A percentile compares a stretch with the other conserved stretches of the same genome.
phyloP scores from a whole-genome alignment of 30 jellyfish, hydroid and myxozoan species.

The Calvadosia cruxmelitensis region DNA sequence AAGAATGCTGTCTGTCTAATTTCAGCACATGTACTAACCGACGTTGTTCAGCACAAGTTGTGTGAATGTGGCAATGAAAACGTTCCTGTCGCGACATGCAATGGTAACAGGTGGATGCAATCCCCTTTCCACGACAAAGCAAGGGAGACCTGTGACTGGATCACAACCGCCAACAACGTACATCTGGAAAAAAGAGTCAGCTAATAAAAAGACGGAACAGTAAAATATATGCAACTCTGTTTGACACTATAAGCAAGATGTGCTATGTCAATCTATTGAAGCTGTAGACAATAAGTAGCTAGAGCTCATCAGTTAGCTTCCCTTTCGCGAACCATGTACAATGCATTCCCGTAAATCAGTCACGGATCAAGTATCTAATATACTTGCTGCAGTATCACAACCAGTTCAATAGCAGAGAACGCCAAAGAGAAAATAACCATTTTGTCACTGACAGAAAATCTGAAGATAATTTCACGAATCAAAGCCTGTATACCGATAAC shows the following conservation, averaged over 20 bases:
- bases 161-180: conserved; percentile 14
- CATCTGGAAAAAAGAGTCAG: conserved; percentile 7
- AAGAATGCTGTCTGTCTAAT: too few species aligned
- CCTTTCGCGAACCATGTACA: too few species aligned
- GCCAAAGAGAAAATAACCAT: too few species aligned
- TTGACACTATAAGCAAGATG: background rate
- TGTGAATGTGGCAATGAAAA: conserved; percentile 53
- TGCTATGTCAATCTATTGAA: too few species aligned
- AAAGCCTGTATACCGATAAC: too few species aligned
- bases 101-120: conserved; percentile 2
- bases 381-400: too few species aligned
- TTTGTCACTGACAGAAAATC: too few species aligned
- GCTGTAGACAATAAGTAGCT: background rate
- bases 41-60: conserved; percentile 46
- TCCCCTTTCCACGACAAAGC: conserved; percentile 31
- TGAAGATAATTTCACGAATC: too few species aligned
- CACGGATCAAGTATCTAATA: too few species aligned
- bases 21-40: conserved; percentile 30
- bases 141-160: conserved; percentile 19
- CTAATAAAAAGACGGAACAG: too few species aligned
- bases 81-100: conserved; percentile 38
- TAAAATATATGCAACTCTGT: background rate
- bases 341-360: too few species aligned
- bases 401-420: too few species aligned
- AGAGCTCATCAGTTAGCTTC: background rate